phyloP scores from a whole-genome alignment of 2,888 invertebrate genomes.

The Pimpla rufipes region DNA sequence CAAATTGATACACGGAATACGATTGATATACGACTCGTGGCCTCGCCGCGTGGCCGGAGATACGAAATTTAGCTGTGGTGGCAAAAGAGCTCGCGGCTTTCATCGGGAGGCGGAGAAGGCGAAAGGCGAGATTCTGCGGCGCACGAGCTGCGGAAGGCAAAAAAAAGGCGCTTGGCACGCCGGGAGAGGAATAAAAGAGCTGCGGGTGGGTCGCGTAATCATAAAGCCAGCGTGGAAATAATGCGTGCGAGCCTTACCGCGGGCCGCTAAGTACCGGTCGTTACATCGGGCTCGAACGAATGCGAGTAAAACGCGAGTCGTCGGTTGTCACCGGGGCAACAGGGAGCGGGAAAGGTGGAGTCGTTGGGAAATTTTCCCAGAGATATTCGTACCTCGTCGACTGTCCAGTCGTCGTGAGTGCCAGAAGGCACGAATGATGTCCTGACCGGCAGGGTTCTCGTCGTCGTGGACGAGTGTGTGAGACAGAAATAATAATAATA shows the following conservation, averaged over 20 bases:
- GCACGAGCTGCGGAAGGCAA: too few species aligned
- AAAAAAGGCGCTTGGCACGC: not conserved
- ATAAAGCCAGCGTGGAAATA: not conserved
- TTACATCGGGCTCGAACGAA: constrained; percentile 2
- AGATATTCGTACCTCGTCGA: not conserved
- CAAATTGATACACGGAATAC: too few species aligned
- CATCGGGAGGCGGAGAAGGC: too few species aligned
- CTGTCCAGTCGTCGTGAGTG: constrained; percentile 22
- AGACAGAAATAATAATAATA: not conserved
- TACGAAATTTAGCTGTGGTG: not conserved
- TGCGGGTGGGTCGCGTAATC: constrained; percentile 3
- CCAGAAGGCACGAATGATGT: constrained; percentile 51
- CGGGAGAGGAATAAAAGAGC: constrained; percentile 18
- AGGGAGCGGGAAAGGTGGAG: not conserved
- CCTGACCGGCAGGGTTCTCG: constrained; percentile 54
- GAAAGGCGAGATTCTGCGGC: not conserved
- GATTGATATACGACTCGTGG: too few species aligned
- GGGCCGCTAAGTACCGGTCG: not conserved
- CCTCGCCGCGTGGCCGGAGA: too few species aligned
- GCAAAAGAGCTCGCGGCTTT: not conserved
- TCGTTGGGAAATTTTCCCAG: not conserved
- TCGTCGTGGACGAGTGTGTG: constrained; percentile 51
- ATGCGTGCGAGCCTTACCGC: constrained; percentile 10
- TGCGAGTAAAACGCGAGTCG: constrained; percentile 1
- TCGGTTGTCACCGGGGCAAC: not conserved